A percentile compares a stretch with the other conserved stretches of the same genome.
Conservation (phyloP, 2,797 vertebrate species). For the Streptopelia turtur region DNA sequence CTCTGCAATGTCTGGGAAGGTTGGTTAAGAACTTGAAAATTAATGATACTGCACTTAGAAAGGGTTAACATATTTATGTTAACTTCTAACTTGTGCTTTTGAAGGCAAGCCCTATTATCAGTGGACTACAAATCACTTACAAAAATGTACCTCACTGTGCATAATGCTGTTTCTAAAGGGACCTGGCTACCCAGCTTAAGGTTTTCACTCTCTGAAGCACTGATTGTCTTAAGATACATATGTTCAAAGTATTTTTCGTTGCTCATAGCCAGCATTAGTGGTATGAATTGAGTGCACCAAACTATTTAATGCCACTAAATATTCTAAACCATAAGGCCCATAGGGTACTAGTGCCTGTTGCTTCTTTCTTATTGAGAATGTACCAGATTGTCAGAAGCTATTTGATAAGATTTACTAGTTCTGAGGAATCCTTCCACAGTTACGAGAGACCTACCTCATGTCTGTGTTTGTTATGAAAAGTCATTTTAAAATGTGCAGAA, state of each 20-base stretch:
- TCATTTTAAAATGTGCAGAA: background rate
- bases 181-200: background rate
- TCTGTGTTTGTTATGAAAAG: background rate
- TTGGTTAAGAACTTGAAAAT: background rate
- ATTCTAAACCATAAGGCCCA: background rate
- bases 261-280: background rate
- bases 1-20: background rate
- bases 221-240: background rate
- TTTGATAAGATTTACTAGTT: background rate
- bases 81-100: background rate
- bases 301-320: background rate
- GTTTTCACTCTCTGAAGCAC: background rate
- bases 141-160: background rate
- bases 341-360: background rate
- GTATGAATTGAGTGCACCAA: background rate
- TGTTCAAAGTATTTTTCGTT: background rate
- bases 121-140: background rate
- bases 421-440: background rate
- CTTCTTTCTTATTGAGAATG: background rate
- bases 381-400: background rate
- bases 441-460: background rate
- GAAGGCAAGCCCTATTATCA: background rate
- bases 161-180: background rate
- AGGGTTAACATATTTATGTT: background rate
- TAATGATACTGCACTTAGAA: background rate